Evolutionary conservation across 2,797 vertebrate genomes (phyloP).

Genomic region (Crypturellus tataupa): DNA sequence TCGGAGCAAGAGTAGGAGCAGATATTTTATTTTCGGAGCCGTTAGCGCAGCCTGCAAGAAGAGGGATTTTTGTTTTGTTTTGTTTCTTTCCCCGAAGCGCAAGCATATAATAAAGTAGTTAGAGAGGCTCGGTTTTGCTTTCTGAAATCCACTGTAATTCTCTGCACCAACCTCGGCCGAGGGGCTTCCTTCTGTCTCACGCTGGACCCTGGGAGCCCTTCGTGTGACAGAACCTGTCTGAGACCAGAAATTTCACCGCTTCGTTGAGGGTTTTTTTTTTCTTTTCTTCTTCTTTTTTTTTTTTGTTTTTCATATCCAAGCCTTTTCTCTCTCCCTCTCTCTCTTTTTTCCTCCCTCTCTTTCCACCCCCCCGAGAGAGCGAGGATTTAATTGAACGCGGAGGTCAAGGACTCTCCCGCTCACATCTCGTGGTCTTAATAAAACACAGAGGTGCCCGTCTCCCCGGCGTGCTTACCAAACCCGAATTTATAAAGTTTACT

Average conservation of each 20-base stretch:
- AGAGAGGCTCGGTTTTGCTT: background rate
- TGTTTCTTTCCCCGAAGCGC: background rate
- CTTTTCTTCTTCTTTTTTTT: no score
- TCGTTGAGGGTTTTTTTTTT: background rate
- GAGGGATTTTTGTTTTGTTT: background rate
- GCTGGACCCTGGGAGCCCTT: background rate
- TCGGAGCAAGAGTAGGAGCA: background rate
- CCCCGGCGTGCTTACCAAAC: constrained; percentile 62
- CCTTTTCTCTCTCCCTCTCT: background rate
- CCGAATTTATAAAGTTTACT: constrained; percentile 80
- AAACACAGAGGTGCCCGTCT: constrained; percentile 13
- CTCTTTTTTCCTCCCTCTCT: no score
- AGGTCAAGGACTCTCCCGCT: background rate
- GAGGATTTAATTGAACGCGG: background rate
- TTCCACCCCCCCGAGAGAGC: background rate
- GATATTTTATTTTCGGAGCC: background rate
- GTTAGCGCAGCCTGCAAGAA: background rate
- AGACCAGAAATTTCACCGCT: background rate
- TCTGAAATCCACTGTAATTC: background rate
- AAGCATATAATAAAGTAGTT: background rate
- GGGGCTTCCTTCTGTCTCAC: no score
- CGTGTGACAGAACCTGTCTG: background rate
- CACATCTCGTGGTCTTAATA: constrained; percentile 8
- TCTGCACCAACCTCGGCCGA: no score
- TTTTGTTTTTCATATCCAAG: background rate